Conservation (phyloP, 2,888 invertebrate genomes). For the Eilema caniola region DNA sequence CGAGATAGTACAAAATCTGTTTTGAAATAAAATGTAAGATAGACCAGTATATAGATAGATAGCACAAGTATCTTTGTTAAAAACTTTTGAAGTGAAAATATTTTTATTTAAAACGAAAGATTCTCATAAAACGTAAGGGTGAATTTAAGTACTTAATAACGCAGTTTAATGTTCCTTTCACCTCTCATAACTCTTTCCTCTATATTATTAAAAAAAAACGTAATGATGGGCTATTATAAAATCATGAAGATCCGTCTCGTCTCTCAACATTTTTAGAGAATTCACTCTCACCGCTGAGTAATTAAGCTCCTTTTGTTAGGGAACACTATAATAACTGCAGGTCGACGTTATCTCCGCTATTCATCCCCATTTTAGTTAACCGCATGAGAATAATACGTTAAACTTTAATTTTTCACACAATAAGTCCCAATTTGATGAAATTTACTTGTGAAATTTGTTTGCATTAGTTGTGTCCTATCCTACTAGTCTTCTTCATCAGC, state of each 20-base stretch:
- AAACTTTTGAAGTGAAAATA: neutral
- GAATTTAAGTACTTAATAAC: constrained; percentile 1
- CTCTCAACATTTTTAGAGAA: neutral
- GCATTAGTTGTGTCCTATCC: no score
- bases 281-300: constrained; percentile 1
- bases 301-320: neutral
- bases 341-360: neutral
- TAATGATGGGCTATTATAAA: neutral
- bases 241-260: neutral
- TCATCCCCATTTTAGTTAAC: constrained; percentile 4
- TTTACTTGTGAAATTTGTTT: neutral
- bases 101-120: neutral
- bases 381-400: constrained; percentile 6
- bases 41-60: no score
- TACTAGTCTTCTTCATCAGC: no score
- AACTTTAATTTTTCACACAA: neutral
- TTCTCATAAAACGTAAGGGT: neutral
- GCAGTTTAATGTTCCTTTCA: constrained; percentile 1
- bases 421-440: neutral
- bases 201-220: neutral
- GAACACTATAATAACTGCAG: constrained; percentile 7
- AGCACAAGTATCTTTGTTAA: neutral
- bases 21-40: no score
- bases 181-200: neutral
- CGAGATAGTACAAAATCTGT: no score